phyloP scores from a whole-genome alignment of 1,140 invertebrate species.

The Odontomachus brunneus region DNA sequence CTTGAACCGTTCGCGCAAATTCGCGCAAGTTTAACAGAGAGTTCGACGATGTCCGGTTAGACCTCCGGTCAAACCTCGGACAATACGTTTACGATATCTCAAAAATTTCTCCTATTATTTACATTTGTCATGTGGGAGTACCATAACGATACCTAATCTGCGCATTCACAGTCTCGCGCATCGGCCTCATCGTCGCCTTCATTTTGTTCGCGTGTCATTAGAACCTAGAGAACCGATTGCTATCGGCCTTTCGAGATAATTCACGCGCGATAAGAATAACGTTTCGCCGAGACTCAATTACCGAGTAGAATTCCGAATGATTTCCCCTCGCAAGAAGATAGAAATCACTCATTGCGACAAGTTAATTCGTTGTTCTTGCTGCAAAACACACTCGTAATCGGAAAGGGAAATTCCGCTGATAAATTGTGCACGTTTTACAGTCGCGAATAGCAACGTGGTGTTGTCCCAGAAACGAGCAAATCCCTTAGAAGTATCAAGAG shows the following conservation, averaged over 20 bases:
- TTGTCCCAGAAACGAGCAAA: conserved; percentile 1
- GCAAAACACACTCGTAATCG: not conserved
- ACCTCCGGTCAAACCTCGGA: conserved; percentile 28
- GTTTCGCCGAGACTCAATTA: not conserved
- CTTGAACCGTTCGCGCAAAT: conserved; percentile 8
- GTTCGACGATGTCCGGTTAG: conserved; percentile 6
- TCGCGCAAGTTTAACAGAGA: conserved; percentile 28
- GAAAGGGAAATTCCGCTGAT: not conserved
- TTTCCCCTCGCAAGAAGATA: not conserved
- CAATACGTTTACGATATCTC: conserved; percentile 33
- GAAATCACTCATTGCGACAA: not conserved
- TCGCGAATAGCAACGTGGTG: not conserved
- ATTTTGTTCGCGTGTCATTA: conserved; percentile 9
- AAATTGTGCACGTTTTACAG: not conserved
- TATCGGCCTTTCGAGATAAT: conserved; percentile 6
- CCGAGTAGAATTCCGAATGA: not conserved
- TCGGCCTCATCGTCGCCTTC: conserved; percentile 39
- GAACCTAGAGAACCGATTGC: not conserved
- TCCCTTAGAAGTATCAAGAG: conserved; percentile 39
- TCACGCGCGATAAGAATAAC: not conserved
- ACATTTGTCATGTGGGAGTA: conserved; percentile 48
- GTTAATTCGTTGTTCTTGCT: conserved; percentile 12
- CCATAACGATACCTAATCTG: conserved; percentile 49
- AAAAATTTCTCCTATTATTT: conserved; percentile 49
- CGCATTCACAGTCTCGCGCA: conserved; percentile 72